Percentiles rank a stretch among this genome's conserved stretches.
Conservation (phyloP, 2,888 invertebrate genomes). For the Brachyptera putata region DNA sequence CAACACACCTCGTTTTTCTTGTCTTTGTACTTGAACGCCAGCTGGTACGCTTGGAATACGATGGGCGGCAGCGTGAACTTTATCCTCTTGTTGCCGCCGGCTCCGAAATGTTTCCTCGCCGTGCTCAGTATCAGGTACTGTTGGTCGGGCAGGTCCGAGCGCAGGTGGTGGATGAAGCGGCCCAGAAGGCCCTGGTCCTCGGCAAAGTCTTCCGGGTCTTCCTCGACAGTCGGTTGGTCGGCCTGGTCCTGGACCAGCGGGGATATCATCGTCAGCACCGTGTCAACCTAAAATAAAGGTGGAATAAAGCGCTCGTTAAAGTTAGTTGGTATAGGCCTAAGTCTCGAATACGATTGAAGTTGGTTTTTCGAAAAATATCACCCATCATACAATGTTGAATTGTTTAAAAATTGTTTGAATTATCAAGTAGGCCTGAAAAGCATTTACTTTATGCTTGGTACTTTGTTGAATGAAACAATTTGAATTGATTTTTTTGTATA, state of each 20-base stretch:
- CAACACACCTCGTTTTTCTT: constrained; percentile 65
- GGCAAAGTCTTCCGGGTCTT: constrained; percentile 89
- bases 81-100: constrained; percentile 85
- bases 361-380: no score
- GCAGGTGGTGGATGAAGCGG: constrained; percentile 80
- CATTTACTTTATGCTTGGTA: no score
- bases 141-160: constrained; percentile 74
- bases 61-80: constrained; percentile 90
- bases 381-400: no score
- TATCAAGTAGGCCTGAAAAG: no score
- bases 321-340: no score
- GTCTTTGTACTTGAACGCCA: constrained; percentile 79
- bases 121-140: constrained; percentile 87
- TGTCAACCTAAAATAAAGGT: constrained; percentile 57
- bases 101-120: constrained; percentile 82
- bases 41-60: constrained; percentile 86
- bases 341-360: no score
- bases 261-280: constrained; percentile 72
- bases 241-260: constrained; percentile 83
- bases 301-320: no score
- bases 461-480: no score
- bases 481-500: no score
- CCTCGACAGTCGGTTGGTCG: constrained; percentile 63
- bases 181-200: constrained; percentile 94
- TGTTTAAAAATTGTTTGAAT: no score